Conservation (phyloP, 2,888 invertebrate genomes). For the Lepidonotus clava region DNA sequence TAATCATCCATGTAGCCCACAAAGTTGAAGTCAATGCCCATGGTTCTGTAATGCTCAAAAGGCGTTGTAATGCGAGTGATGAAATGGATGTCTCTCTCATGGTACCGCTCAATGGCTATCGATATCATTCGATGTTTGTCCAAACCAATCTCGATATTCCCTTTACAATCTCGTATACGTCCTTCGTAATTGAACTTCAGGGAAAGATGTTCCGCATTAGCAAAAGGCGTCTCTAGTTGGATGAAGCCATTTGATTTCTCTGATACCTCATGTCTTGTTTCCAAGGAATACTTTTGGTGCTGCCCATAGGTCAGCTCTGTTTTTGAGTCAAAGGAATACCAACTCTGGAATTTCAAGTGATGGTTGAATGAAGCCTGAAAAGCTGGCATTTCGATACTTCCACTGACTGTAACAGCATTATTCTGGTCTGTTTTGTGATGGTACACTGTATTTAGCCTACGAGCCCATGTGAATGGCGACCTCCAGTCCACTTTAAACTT, state of each 20-base stretch:
- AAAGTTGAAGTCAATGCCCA: slow-evolving; percentile 43
- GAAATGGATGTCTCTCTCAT: slow-evolving; percentile 23
- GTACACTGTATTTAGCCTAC: background rate
- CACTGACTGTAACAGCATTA: background rate
- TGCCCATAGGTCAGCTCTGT: background rate
- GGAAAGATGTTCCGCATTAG: background rate
- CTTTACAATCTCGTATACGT: background rate
- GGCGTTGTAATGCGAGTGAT: slow-evolving; percentile 42
- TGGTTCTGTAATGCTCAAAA: slow-evolving; percentile 38
- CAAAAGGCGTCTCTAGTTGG: background rate
- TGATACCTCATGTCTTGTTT: background rate
- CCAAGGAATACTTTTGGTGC: background rate
- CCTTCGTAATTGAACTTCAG: slow-evolving; percentile 1
- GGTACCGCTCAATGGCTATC: slow-evolving; percentile 8
- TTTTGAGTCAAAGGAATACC: background rate
- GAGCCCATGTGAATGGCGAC: slow-evolving; percentile 36
- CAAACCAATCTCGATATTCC: slow-evolving; percentile 7
- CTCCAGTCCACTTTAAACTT: slow-evolving; percentile 29
- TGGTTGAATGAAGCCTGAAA: background rate
- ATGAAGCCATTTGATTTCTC: background rate
- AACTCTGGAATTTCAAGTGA: background rate
- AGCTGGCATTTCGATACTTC: background rate
- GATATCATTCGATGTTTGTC: slow-evolving; percentile 1
- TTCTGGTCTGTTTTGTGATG: background rate
- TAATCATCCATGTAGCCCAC: slow-evolving; percentile 31